phyloP scores from a whole-genome alignment of 2,888 invertebrate species.

The Ctena decussata region DNA sequence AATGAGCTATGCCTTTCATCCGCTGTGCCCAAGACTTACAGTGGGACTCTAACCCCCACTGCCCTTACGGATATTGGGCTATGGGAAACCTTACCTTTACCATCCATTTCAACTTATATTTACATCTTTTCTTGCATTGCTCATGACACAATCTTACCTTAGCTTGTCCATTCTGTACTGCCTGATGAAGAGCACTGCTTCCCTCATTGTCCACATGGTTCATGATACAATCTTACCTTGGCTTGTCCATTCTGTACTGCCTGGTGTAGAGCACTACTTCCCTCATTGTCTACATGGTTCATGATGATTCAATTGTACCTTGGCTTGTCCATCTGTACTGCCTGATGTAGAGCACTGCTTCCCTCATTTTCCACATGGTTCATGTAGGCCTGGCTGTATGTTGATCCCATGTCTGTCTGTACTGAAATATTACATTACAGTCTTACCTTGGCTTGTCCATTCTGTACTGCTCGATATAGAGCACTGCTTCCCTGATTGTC shows the following conservation, averaged over 20 bases:
- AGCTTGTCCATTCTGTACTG: background rate
- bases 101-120: no score
- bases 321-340: conserved; percentile 60
- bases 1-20: no score
- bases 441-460: conserved; percentile 41
- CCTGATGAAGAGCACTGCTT: no score
- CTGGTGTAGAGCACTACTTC: conserved; percentile 66
- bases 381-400: conserved; percentile 16
- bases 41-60: no score
- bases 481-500: conserved; percentile 70
- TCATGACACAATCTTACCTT: background rate
- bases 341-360: conserved; percentile 67
- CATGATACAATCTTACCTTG: no score
- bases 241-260: conserved; percentile 63
- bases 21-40: no score
- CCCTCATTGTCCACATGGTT: no score
- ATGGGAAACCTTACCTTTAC: no score
- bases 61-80: no score
- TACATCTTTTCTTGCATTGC: no score
- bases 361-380: conserved; percentile 68
- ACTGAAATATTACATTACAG: no score
- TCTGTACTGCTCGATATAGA: conserved; percentile 66
- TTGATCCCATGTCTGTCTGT: background rate
- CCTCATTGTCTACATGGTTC: conserved; percentile 59
- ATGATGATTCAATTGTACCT: background rate